Base-by-base conservation (phyloP, 2,797 vertebrate genomes). In the Heteromormyrus szaboi region DNA sequence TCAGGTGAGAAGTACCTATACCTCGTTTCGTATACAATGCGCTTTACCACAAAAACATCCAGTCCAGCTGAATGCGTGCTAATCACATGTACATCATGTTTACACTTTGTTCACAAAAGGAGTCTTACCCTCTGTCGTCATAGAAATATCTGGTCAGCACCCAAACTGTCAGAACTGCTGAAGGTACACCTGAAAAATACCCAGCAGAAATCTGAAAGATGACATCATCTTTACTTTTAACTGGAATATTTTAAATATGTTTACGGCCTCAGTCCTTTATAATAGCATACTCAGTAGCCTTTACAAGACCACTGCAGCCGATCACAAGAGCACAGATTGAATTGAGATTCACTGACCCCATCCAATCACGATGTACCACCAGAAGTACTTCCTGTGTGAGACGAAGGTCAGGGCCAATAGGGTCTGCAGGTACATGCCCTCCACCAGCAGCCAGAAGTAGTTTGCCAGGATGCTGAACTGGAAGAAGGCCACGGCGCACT, bases 361-460 rank as follows among this genome's bases (percentile, higher is more conserved):
- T 89, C 97, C 97, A 2, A 96, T 94, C 91, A 97, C 91, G 91
- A 96, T 94, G 94, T 97, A 98, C 96, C 97, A 97, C 96, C 97
- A 97, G 95, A 97, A 97, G 94, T 97, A 98, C 92, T 96, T 97
- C 93, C 93, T 96, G 93, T 98, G 97, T 0, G 96, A 97, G 91
- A 97, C 96, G 9, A 98, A 98, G 90, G 97, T 96, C 87, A 97
- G 94, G 5, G 96, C 97, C 90, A 98, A 94, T 87, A 98, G 94
- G 0, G 96, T 97, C 94, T 98, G 97, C 91, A 98, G 95, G 92
- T 97, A 98, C 96, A 98, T 95, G 44, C 96, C 97, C 91, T 98
- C 97, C 93, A 98, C 97, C 93, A 98, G 94, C 93, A 98, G 79
- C 97, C 97, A 98, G 94, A 96, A 98, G 94, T 97, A 98, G 94